Evolutionary conservation across 2,113 vertebrate genomes (phyloP).

Genomic region (Haplochromis burtoni): DNA sequence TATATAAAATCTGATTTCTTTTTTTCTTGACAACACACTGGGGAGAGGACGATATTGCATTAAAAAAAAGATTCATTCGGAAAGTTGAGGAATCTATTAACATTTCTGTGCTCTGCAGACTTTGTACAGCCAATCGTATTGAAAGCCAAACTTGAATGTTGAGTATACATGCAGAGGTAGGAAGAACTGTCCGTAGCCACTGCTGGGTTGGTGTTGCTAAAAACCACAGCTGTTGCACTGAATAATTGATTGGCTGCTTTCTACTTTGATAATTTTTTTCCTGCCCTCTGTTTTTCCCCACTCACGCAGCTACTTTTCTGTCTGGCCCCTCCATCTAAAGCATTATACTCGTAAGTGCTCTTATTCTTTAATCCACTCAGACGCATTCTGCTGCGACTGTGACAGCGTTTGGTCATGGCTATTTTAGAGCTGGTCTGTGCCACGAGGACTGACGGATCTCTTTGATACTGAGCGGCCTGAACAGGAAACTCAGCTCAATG

Average conservation of each 20-base stretch:
- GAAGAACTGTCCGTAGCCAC: not conserved
- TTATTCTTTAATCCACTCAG: constrained; percentile 56
- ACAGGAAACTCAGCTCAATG: constrained; percentile 1
- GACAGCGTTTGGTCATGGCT: not conserved
- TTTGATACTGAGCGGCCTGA: constrained; percentile 33
- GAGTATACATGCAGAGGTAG: not conserved
- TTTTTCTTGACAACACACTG: not conserved
- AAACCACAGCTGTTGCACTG: constrained; percentile 38
- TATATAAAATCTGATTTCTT: not conserved
- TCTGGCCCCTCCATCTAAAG: constrained; percentile 8
- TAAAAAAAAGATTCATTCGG: not conserved
- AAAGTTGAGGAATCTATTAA: not conserved
- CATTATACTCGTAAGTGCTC: constrained; percentile 37
- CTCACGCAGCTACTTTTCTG: not conserved
- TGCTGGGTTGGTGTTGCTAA: not conserved
- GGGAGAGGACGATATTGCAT: not conserved
- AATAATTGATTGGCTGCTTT: constrained; percentile 48
- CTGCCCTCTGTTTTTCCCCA: not conserved
- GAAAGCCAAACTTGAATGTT: not conserved
- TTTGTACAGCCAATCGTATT: not conserved
- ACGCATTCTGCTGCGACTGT: constrained; percentile 4
- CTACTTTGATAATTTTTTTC: constrained; percentile 18
- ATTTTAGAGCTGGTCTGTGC: constrained; percentile 24
- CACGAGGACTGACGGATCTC: not conserved
- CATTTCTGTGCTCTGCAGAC: not conserved